Base-by-base conservation (phyloP, 53 echinoderm and acorn worm species). In the Echinometra lucunter region DNA sequence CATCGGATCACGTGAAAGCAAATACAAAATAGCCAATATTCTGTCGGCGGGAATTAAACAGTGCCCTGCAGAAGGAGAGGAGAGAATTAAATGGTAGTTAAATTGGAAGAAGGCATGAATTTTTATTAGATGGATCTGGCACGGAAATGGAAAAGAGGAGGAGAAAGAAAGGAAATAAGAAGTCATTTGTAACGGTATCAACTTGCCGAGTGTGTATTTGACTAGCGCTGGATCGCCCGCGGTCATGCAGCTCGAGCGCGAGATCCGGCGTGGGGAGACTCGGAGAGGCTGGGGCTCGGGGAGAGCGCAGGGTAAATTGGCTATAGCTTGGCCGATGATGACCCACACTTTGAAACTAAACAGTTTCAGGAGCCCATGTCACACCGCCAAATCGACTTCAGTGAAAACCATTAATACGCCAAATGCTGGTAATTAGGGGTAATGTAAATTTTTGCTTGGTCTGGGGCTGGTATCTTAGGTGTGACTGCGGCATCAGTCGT, bases 91-190 rank as follows among this genome's bases (percentile, higher is more conserved):
- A 90, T 60, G 90, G 92, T 70, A 92, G 92, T 92, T 92, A 92
- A 92, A 92, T 92, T 92, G 92, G 92, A 72, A 92, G 53, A 67
- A 74, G 92, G 67, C 92, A 92, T 92, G 92, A 92, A 91, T 92
- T 92, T 92, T 92, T 70, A 92, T 70, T 69, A 92, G 72, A 45
- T 69, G 92, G 67, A 92, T 69, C 44, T 69, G 34, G 72, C 92
- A 70, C 92, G 69, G 63, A 92, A 92, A 58, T 60, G 92, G 66
- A 66, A 92, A 44, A 92, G 92, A 70, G 67, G 74, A 1, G n/a
- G 28, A 92, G 57, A 34, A 45, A 92, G 92, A 27, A 53, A 69
- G 74, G 70, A 27, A 44, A 92, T 67, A 49, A 92, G 72, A 92
- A 92, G 92, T 92, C 92, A 45, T 92, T 56, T 67, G 67, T 6